Base-by-base conservation (phyloP, 2,888 invertebrate genomes). In the Cryptus armator region DNA sequence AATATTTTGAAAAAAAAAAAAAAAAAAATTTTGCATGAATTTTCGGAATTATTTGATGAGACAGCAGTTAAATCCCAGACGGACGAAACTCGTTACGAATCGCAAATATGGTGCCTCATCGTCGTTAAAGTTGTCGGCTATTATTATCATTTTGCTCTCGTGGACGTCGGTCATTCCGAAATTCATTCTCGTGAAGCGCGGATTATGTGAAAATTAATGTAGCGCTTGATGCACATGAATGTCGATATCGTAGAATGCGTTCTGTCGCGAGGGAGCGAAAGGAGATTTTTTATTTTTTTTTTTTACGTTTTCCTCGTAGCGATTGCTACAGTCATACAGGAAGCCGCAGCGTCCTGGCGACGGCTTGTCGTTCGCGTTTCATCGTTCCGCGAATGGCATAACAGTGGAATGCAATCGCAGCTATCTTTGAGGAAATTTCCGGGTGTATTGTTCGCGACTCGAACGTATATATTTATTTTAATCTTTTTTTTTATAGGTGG, bases 281-380 rank as follows among this genome's bases (percentile, higher is more conserved):
- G 64, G 19, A 14, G 16, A 46, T 32, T 67, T 10, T n/a, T n/a
- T n/a, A n/a, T n/a, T 7, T 46, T 44, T 12, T 44, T 10, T 82
- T 77, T 83, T 83, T 79, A 81, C 85, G 70, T 43, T 53, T 70
- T 51, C n/a, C 51, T 68, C 43, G 70, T 44, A 44, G 46, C 51
- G 81, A 81, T 74, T 14, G 24, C 56, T 59, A 37, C 74, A 62
- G 51, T 51, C 71, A 32, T 66, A 59, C 81, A 75, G 84, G 81
- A 85, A 85, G 81, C 84, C 84, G 56, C 84, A 79, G 71, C 78
- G 81, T 85, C 84, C 81, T 78, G 56, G 48, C 46, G 48, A 71
- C 68, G n/a, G 5, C 14, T 62, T 62, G 62, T 10, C 62, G 10
- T 29, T 62, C 62, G 62, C 19, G 48, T 32, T 71, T 64, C 68